Conservation (phyloP, 2,888 invertebrate species). For the Drosophila heteroneura region DNA sequence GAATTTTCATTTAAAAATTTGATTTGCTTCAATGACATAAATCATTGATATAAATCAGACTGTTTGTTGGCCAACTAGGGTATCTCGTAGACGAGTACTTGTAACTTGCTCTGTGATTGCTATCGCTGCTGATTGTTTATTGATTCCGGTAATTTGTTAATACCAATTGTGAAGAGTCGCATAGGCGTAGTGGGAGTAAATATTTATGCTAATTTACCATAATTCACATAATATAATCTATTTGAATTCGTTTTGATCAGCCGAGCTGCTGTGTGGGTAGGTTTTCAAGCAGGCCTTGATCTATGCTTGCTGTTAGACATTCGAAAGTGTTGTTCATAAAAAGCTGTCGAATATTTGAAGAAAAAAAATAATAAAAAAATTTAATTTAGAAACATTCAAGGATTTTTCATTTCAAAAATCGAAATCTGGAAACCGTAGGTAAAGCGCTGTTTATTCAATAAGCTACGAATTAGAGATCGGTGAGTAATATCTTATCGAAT, state of each 20-base stretch:
- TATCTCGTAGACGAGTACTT: neutral
- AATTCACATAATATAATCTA: neutral
- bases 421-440: neutral
- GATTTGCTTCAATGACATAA: neutral
- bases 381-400: conserved; percentile 1
- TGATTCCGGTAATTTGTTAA: neutral
- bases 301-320: neutral
- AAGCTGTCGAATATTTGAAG: conserved; percentile 12
- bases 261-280: conserved; percentile 8
- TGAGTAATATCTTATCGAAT: conserved; percentile 1
- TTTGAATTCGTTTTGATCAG: neutral
- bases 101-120: neutral
- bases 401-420: neutral
- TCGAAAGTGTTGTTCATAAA: conserved; percentile 11
- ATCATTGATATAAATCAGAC: neutral
- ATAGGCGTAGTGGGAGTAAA: neutral
- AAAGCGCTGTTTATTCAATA: neutral
- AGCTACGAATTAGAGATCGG: neutral
- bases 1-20: neutral
- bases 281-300: conserved; percentile 31
- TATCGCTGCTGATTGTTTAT: conserved; percentile 1
- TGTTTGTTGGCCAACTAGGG: neutral
- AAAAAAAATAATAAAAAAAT: neutral
- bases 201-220: neutral
- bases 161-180: neutral